Conservation (phyloP, 2,113 vertebrate genomes). For the Sphyrna mokarran region DNA sequence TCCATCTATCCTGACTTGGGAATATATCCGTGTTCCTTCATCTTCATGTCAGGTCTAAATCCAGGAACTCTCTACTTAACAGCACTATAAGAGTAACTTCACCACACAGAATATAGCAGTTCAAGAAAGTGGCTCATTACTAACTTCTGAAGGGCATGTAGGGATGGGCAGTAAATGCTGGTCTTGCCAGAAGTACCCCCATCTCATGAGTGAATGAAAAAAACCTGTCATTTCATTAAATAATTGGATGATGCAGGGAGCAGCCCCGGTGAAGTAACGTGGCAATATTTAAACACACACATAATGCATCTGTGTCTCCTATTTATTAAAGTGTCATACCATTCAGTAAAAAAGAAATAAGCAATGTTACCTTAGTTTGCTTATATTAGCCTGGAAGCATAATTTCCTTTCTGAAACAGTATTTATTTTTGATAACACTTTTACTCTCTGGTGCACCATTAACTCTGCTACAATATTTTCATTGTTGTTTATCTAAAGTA, state of each 20-base stretch:
- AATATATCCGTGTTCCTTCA: too few relatives aligned
- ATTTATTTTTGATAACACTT: neutral
- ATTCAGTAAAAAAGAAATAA: conserved; percentile 2
- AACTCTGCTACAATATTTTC: neutral
- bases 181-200: too few relatives aligned
- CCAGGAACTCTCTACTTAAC: too few relatives aligned
- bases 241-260: neutral
- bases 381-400: neutral
- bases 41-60: too few relatives aligned
- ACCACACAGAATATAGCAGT: too few relatives aligned
- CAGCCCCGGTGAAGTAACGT: neutral
- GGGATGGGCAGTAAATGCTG: too few relatives aligned
- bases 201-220: too few relatives aligned
- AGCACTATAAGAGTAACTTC: too few relatives aligned
- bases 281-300: neutral
- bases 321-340: neutral
- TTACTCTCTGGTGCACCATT: neutral
- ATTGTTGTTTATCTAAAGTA: neutral
- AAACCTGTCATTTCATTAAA: neutral
- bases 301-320: neutral
- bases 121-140: too few relatives aligned
- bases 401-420: neutral
- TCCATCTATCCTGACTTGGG: too few relatives aligned
- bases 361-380: neutral
- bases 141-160: too few relatives aligned